Base-by-base conservation (phyloP, 2,797 vertebrate species). In the Aplochiton taeniatus region DNA sequence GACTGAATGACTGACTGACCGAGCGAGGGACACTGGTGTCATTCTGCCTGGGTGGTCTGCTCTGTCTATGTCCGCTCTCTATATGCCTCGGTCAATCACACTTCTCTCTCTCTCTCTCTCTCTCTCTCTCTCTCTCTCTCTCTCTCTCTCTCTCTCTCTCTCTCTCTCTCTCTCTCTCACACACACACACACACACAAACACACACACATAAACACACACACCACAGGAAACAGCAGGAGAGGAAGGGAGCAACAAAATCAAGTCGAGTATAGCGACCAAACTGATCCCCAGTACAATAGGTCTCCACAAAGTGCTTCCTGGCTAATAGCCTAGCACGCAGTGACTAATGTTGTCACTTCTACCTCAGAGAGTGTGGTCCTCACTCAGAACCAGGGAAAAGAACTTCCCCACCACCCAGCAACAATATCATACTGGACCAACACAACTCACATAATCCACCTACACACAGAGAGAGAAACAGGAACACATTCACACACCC, bases 11-110 rank as follows among this genome's bases (percentile, higher is more conserved):
- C 31, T 31, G 31, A 31, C 31, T 31, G 31, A 6, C 31, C 31
- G 3, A 31, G 3, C 31, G 31, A 44, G 55, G 57, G 71, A 75
- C 76, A 42, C 69, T 66, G 68, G 66, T 72, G 78, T 78, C 41
- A 75, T 66, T 45, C 80, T 20, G 56, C 4, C 73, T 88, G 89
- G 86, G 88, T 90, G 88, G 90, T 86, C 85, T 55, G 20, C 44
- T 46, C 54, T 63, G 49, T 1, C 52, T 62, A 51, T 1, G 16
- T 53, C 8, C 9, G 31, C 6, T 31, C 31, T 31, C 6, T 46
- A 19, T 0, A 51, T 58, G 14, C 13, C 11, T 66, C 53, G 9
- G 19, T 78, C 62, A 59, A 14, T 54, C 17, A 54, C 18, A 11
- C 19, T 17, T 57, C 19, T 57, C 11, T 57, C 55, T 42, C 13